These are phyloP conservation scores for Hoplodrina blanda DNA, from an alignment of 2,888 invertebrate species.

Conservation along the genomic window DNA sequence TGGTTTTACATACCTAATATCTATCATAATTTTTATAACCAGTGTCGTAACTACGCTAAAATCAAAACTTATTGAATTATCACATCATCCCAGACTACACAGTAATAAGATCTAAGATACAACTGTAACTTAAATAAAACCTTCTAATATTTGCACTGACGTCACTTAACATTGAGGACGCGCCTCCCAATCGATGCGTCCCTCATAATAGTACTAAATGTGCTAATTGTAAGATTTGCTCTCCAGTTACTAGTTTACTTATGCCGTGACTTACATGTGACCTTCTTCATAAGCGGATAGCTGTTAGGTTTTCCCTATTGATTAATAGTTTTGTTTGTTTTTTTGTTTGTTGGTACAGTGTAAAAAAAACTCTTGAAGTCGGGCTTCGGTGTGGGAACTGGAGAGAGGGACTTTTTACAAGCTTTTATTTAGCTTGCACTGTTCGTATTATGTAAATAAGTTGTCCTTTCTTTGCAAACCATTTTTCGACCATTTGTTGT, in stretches of 20 bases:
- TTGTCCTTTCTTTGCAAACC: too few species aligned
- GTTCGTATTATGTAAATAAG: too few species aligned
- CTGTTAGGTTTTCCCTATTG: slow-evolving; percentile 33
- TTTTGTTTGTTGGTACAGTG: background rate
- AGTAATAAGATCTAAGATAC: background rate
- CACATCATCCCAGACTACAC: too few species aligned
- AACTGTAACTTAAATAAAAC: background rate
- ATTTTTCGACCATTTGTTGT: too few species aligned
- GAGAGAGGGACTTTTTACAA: too few species aligned
- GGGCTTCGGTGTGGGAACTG: too few species aligned
- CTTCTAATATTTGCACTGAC: slow-evolving; percentile 27
- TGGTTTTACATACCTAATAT: too few species aligned
- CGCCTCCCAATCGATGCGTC: slow-evolving; percentile 8
- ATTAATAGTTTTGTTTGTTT: slow-evolving; percentile 14
- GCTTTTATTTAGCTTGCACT: too few species aligned
- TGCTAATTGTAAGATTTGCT: slow-evolving; percentile 41
- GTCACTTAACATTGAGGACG: slow-evolving; percentile 24
- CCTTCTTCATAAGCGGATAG: slow-evolving; percentile 33
- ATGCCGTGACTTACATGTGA: slow-evolving; percentile 25
- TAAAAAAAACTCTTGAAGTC: background rate
- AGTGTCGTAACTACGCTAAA: too few species aligned
- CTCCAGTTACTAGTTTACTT: slow-evolving; percentile 22
- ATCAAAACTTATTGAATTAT: too few species aligned
- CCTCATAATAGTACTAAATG: slow-evolving; percentile 45
- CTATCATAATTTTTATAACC: too few species aligned